These are phyloP conservation scores for Protaetia brevitarsis DNA, from an alignment of 1,140 invertebrate genomes.

Conservation along the genomic window DNA sequence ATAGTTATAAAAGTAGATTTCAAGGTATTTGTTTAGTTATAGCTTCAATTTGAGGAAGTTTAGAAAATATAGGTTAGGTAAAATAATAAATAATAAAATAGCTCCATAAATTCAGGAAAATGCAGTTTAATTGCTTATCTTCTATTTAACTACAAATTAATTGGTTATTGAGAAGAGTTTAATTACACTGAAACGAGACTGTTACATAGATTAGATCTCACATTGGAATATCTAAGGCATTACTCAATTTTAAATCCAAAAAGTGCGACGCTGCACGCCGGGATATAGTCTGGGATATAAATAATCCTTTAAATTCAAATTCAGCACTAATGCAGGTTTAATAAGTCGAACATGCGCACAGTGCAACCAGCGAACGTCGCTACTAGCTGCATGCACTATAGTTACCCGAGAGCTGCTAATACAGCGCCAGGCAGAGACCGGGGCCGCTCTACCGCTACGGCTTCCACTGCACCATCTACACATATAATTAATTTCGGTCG, in stretches of 20 bases:
- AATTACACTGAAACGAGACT: too few relatives aligned
- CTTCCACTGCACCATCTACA: constrained; percentile 8
- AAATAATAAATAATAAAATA: too few relatives aligned
- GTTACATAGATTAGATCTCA: constrained; percentile 5
- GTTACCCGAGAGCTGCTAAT: neutral
- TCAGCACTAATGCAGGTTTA: constrained; percentile 16
- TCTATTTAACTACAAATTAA: too few relatives aligned
- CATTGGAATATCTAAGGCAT: constrained; percentile 11
- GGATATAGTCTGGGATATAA: constrained; percentile 11
- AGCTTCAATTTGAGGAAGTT: too few relatives aligned
- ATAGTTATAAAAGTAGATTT: too few relatives aligned
- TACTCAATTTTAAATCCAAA: neutral
- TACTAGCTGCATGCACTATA: neutral
- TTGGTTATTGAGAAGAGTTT: too few relatives aligned
- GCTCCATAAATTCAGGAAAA: too few relatives aligned
- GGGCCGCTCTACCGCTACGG: neutral
- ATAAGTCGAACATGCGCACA: neutral
- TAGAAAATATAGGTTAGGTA: too few relatives aligned
- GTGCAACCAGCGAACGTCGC: neutral
- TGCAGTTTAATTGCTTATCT: too few relatives aligned
- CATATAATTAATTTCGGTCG: constrained; percentile 28
- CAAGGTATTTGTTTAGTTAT: too few relatives aligned
- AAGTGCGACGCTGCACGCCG: neutral
- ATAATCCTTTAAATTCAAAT: constrained; percentile 13
- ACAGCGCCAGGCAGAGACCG: neutral